Base-by-base conservation (phyloP, 2,888 invertebrate genomes). In the Spodoptera exigua region DNA sequence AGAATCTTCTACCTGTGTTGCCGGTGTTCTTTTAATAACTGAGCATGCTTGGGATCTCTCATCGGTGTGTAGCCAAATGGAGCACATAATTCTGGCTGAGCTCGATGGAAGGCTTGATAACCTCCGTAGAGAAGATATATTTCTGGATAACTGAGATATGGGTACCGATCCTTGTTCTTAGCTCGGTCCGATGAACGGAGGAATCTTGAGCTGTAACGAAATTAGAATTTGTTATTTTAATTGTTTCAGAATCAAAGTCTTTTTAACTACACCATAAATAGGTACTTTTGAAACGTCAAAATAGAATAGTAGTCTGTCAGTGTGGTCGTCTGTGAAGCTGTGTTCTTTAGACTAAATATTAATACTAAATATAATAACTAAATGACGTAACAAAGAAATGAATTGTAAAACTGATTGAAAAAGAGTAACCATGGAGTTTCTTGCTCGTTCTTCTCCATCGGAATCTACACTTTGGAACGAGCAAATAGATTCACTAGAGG, bases 121-220 rank as follows among this genome's bases (percentile, higher is more conserved):
- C 93, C 93, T 10, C 98, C 98, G 82, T 98, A 97, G 18, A 99
- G 95, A 1, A 99, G 94, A 90, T 99, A 99, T 2, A 99, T 94
- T 89, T 99, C 99, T 0, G 99, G 99, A 93, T 97, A 98, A 84
- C 97, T 95, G 0, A 99, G 94, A 0, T 95, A 93, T 0, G 99
- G 99, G 89, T 99, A 99, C 64, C 95, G 95, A 52, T 96, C 96
- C 63, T 95, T 96, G 90, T 99, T 98, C 40, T 95, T 92, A 13
- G 96, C 96, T 0, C 99, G 95, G 90, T 99, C 99, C 27, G 96
- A 92, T 46, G 96, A 96, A 3, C 99, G 96, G 54, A 99, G 94
- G 88, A 96, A 98, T 2, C 98, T 96, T 39, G 96, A 97, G 83
- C 97, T 97, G 92, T 0, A 49, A 9, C 89, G 7, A 16, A 21